Evolutionary conservation across 2,113 vertebrate species (phyloP), one percentile per base, ranked within the genome.

Genomic region (Strix uralensis): DNA sequence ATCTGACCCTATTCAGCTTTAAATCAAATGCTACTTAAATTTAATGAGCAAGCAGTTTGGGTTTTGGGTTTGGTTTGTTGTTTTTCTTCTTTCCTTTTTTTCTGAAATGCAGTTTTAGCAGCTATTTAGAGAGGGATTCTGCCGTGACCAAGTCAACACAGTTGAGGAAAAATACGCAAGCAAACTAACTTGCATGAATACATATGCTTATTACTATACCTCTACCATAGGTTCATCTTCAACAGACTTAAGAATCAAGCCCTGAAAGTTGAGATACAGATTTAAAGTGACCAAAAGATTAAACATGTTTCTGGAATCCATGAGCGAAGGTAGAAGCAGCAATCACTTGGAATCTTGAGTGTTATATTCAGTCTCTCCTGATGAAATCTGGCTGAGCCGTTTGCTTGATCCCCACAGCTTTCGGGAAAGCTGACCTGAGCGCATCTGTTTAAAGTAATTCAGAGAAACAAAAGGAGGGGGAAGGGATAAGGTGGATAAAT

Each of bases 391-490:
- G 97, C 98, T 99, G 98, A 99, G 97, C 57, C 98, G 98, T 97
- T 99, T 99, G 98, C 98, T 99, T 97, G 99, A 99, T 96, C 99
- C 99, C 99, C 99, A 99, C 90, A 99, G 98, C 97, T 99, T 99
- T 98, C 99, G 98, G 54, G 99, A 99, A 97, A 99, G 99, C 98
- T 99, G 99, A 96, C 99, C 98, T 79, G 98, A 98, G 89, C 99
- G 99, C 98, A 99, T 99, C 99, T 99, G 98, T 98, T 98, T 97
- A 96, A 97, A 97, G 96, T 81, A 98, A 98, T 98, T 90, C 98
- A 98, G 92, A 98, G 84, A 98, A 97, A 97, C 89, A 96, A 92
- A 98, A 96, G 92, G 93, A 84, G 79, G 88, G 94, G 97, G 81
- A 96, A 91, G 91, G 92, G 72, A 97, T 97, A 97, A 97, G 94